Conservation (phyloP, 2,797 vertebrate species). For the Halcyon chelicuti region DNA sequence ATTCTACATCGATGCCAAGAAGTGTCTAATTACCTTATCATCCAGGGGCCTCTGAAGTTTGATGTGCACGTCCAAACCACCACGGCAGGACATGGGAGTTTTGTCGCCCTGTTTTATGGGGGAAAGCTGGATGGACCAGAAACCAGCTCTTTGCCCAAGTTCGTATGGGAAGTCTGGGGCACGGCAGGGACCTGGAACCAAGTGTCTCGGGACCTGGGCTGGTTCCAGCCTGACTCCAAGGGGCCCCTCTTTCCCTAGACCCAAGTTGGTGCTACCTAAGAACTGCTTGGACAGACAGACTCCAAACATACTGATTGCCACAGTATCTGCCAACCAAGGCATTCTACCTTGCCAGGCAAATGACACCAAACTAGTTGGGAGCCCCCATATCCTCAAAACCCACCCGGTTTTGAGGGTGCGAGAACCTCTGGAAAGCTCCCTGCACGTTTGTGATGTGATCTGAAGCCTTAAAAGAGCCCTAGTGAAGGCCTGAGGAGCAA, state of each 20-base stretch:
- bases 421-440: not conserved
- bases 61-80: accelerated
- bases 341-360: not conserved
- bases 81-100: not conserved
- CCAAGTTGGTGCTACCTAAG: accelerated
- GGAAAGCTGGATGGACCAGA: not conserved
- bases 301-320: not conserved
- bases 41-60: not conserved
- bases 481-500: not conserved
- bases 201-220: accelerated
- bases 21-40: no score
- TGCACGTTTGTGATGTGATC: not conserved
- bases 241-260: not conserved
- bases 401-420: not conserved
- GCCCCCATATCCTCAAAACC: not conserved
- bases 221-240: not conserved
- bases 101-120: not conserved
- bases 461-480: not conserved
- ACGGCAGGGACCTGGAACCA: not conserved
- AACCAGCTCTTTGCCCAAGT: not conserved
- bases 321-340: not conserved
- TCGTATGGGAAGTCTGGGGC: not conserved
- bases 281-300: not conserved
- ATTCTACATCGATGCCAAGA: not conserved
- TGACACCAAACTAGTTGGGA: not conserved